Percentiles rank a stretch among this genome's conserved stretches.
Conservation (phyloP, 2,797 vertebrate genomes). For the Momotus momota region DNA sequence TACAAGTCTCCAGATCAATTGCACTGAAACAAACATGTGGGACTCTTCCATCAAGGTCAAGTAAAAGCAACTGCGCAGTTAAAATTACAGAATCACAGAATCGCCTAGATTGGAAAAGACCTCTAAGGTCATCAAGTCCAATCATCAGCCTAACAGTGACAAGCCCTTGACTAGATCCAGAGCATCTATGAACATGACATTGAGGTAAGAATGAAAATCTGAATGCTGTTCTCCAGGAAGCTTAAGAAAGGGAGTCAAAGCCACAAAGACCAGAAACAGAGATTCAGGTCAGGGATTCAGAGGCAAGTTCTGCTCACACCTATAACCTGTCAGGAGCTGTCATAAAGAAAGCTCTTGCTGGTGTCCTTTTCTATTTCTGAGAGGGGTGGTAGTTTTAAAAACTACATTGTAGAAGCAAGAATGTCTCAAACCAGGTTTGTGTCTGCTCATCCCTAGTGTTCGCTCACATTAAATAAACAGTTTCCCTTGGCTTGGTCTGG, state of each 20-base stretch:
- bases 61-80: neutral
- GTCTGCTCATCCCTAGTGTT: neutral
- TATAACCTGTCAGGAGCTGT: too few relatives aligned
- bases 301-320: neutral
- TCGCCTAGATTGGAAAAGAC: too few relatives aligned
- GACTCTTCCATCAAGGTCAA: neutral
- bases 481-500: neutral
- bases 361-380: neutral
- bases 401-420: neutral
- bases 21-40: rapidly evolving
- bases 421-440: neutral
- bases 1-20: neutral
- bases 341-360: neutral
- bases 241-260: neutral
- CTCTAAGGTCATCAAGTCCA: too few relatives aligned
- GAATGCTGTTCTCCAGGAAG: neutral
- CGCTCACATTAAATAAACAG: neutral
- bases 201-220: neutral
- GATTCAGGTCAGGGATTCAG: neutral
- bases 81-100: neutral
- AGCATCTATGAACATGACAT: neutral
- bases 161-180: neutral
- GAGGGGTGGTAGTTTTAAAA: neutral
- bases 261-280: neutral
- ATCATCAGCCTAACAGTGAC: too few relatives aligned